phyloP scores from a whole-genome alignment of 2,888 invertebrate genomes.

The Caradrina clavipalpis region DNA sequence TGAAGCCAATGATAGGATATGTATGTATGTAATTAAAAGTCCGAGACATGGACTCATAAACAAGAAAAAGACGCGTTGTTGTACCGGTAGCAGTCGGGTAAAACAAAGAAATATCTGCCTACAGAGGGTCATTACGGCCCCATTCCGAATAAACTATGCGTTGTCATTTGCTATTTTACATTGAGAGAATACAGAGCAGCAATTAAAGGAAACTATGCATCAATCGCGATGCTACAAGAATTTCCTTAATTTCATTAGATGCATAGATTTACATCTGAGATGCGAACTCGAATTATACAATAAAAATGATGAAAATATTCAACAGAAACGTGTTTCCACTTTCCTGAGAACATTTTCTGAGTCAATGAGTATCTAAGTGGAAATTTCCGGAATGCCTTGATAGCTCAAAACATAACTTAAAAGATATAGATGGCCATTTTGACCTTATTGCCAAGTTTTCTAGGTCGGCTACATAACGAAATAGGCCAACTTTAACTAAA shows the following conservation, averaged over 20 bases:
- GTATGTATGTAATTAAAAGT: background rate
- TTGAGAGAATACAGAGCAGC: background rate
- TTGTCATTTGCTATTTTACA: background rate
- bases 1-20: background rate
- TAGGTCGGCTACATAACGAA: slow-evolving; percentile 36
- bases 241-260: slow-evolving; percentile 31
- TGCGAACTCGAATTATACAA: slow-evolving; percentile 9
- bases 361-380: background rate
- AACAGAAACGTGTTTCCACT: slow-evolving; percentile 18
- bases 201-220: background rate
- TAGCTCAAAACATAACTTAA: slow-evolving; percentile 25
- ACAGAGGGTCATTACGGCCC: background rate
- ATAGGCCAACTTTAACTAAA: slow-evolving; percentile 18
- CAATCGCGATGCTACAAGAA: background rate
- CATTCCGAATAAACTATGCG: background rate
- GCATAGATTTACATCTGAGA: slow-evolving; percentile 26
- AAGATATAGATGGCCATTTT: slow-evolving; percentile 26
- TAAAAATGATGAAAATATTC: slow-evolving; percentile 34
- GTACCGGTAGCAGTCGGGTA: background rate
- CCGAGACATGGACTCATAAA: background rate
- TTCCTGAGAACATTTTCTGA: slow-evolving; percentile 20
- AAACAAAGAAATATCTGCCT: background rate
- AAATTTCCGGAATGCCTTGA: slow-evolving; percentile 13
- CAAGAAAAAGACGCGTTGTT: background rate
- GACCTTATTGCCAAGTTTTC: slow-evolving; percentile 41